These are phyloP conservation scores for Pachypsylla venusta DNA, from an alignment of 1,140 invertebrate species.

Conservation along the genomic window DNA sequence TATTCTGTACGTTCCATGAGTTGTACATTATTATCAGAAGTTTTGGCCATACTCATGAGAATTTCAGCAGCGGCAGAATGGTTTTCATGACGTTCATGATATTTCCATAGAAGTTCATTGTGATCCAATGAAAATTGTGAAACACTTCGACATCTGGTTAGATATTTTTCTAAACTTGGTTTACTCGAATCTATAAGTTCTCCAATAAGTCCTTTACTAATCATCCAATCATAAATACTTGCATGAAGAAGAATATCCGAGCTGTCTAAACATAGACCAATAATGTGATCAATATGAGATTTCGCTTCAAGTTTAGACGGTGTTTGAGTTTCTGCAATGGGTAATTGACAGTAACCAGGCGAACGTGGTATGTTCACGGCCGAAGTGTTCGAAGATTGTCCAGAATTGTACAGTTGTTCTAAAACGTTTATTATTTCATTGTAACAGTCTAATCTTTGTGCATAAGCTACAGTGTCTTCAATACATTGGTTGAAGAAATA, in stretches of 20 bases:
- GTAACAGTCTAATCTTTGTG: conserved; percentile 66
- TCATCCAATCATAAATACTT: conserved; percentile 85
- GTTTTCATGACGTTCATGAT: conserved; percentile 82
- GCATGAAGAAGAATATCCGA: conserved; percentile 78
- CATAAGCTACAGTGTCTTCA: neutral
- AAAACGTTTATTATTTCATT: conserved; percentile 68
- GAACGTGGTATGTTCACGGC: conserved; percentile 22
- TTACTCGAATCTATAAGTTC: conserved; percentile 63
- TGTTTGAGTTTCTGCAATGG: conserved; percentile 25
- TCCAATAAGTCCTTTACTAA: conserved; percentile 55
- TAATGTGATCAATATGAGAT: conserved; percentile 14
- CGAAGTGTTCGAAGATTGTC: neutral
- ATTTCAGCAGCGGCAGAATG: conserved; percentile 87
- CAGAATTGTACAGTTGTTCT: conserved; percentile 46
- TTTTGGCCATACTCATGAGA: conserved; percentile 70
- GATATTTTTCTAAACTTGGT: conserved; percentile 42
- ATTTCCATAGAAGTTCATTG: conserved; percentile 87
- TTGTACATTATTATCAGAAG: conserved; percentile 45
- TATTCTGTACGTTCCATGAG: conserved; percentile 70
- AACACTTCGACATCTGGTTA: conserved; percentile 20
- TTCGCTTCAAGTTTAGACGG: conserved; percentile 19
- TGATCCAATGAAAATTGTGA: conserved; percentile 32
- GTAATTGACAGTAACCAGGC: conserved; percentile 30
- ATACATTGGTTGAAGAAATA: conserved; percentile 44
- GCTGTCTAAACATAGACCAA: conserved; percentile 20